phyloP scores from a whole-genome alignment of 2,888 invertebrate genomes.

The Noctua janthe region DNA sequence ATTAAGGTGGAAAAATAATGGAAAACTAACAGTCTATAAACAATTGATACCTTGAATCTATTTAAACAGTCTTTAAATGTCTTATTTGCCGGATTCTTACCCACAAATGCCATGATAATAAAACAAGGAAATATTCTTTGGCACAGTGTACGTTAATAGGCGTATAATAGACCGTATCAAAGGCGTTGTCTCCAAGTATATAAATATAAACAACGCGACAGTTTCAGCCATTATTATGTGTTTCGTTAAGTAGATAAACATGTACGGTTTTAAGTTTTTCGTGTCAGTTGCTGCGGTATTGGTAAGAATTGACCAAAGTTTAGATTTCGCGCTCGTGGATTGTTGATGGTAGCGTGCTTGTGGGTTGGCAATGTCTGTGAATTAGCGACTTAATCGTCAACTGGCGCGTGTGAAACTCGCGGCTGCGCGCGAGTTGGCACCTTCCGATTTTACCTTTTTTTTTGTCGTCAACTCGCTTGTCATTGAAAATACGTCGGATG shows the following conservation, averaged over 20 bases:
- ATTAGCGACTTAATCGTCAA: not conserved
- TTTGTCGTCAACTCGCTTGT: too few relatives aligned
- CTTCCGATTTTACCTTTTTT: too few relatives aligned
- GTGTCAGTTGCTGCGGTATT: slow-evolving; percentile 42
- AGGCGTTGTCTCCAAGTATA: slow-evolving; percentile 55
- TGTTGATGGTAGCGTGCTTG: not conserved
- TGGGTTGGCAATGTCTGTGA: not conserved
- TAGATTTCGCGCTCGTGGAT: slow-evolving; percentile 14
- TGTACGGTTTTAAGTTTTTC: slow-evolving; percentile 50
- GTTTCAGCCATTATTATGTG: slow-evolving; percentile 23
- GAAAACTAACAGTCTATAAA: not conserved
- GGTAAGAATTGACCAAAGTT: slow-evolving; percentile 62
- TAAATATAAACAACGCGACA: slow-evolving; percentile 45
- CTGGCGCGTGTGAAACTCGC: too few relatives aligned
- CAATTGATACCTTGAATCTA: slow-evolving; percentile 24
- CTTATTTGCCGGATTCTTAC: slow-evolving; percentile 45
- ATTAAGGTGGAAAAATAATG: not conserved
- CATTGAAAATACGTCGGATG: too few relatives aligned
- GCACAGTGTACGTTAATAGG: slow-evolving; percentile 37
- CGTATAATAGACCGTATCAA: slow-evolving; percentile 57
- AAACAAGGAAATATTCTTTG: slow-evolving; percentile 44
- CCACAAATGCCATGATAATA: slow-evolving; percentile 39
- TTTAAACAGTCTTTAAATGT: slow-evolving; percentile 10
- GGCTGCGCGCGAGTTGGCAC: too few relatives aligned
- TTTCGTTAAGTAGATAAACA: slow-evolving; percentile 47